phyloP scores from a whole-genome alignment of 2,888 invertebrate genomes.

The Caenorhabditis imperialis region DNA sequence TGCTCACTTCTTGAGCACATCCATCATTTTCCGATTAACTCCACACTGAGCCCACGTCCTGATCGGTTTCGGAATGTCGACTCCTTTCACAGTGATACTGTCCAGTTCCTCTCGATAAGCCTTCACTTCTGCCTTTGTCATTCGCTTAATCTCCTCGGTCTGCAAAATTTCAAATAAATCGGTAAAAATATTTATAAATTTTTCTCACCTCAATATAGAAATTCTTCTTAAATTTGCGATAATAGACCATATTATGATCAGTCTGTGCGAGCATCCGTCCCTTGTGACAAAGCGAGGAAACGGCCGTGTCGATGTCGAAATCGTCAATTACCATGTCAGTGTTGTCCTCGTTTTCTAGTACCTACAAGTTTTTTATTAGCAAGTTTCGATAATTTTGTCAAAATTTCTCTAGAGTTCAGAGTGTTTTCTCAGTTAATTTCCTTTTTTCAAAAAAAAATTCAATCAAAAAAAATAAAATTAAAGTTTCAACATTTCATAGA shows the following conservation, averaged over 20 bases:
- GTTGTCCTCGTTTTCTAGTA: constrained; percentile 97
- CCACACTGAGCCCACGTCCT: constrained; percentile 98
- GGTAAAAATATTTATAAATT: neutral
- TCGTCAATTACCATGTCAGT: constrained; percentile 82
- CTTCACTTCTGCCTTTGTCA: constrained; percentile 85
- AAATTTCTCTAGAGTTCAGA: too few species aligned
- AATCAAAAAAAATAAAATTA: too few species aligned
- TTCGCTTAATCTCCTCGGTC: constrained; percentile 90
- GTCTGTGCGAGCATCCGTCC: constrained; percentile 84
- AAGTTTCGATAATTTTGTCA: too few species aligned
- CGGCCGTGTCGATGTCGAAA: constrained; percentile 72
- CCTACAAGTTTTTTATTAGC: too few species aligned
- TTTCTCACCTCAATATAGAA: constrained; percentile 89
- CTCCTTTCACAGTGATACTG: constrained; percentile 85
- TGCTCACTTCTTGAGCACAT: constrained; percentile 86
- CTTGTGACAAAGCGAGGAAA: constrained; percentile 76
- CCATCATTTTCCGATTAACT: constrained; percentile 93
- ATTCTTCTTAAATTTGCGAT: constrained; percentile 90
- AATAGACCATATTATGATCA: constrained; percentile 90
- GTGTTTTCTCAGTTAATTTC: too few species aligned
- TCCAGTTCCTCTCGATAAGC: constrained; percentile 85
- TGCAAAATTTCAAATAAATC: constrained; percentile 11
- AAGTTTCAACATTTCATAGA: too few species aligned
- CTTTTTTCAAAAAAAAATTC: neutral
- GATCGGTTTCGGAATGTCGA: constrained; percentile 86